These are phyloP conservation scores for Squalus acanthias DNA, from an alignment of 2,797 vertebrate species.

Conservation along the genomic window DNA sequence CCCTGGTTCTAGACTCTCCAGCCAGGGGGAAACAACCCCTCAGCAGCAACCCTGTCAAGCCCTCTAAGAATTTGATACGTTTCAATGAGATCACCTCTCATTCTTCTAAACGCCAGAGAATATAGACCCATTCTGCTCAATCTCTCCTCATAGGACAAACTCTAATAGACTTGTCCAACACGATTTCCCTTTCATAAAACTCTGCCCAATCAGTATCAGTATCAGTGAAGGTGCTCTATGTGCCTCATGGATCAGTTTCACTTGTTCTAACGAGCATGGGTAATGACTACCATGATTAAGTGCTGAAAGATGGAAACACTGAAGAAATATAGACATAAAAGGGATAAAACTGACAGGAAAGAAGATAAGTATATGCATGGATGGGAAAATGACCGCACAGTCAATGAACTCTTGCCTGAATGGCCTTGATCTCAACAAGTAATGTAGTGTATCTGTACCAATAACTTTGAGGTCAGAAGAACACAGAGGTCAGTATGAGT, in stretches of 20 bases:
- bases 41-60: no score
- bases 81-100: no score
- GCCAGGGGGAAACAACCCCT: no score
- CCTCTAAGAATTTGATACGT: no score
- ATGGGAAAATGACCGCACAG: not conserved
- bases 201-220: not conserved
- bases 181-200: not conserved
- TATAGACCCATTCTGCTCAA: no score
- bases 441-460: not conserved
- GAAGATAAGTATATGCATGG: not conserved
- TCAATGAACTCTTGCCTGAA: not conserved
- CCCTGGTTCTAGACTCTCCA: no score
- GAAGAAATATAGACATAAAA: not conserved
- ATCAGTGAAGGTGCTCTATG: not conserved
- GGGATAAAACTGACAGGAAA: not conserved
- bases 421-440: not conserved
- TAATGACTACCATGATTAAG: not conserved
- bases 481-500: not conserved
- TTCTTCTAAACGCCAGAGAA: no score
- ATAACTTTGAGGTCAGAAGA: not conserved
- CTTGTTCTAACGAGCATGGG: not conserved
- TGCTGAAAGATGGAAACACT: not conserved
- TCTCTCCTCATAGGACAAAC: not conserved
- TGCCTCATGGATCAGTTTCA: not conserved
- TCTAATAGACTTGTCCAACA: not conserved